These are phyloP conservation scores for Pterostichus madidus DNA, from an alignment of 2,888 invertebrate species.

Conservation along the genomic window DNA sequence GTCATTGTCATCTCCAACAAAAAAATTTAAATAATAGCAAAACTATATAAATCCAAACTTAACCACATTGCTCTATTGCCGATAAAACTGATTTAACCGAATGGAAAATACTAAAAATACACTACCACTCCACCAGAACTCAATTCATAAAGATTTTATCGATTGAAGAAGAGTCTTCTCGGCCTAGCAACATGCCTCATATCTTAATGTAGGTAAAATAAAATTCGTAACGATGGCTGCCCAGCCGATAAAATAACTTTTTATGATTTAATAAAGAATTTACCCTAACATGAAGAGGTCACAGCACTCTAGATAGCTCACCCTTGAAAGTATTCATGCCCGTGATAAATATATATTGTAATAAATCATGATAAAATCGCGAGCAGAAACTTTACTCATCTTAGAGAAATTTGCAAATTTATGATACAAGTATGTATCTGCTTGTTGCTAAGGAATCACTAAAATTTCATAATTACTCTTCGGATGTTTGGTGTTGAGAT, in stretches of 20 bases:
- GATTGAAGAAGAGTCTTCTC: not conserved
- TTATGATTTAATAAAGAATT: constrained; percentile 30
- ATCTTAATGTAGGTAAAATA: constrained; percentile 35
- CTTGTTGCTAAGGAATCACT: not conserved
- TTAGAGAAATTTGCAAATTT: constrained; percentile 9
- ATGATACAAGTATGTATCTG: not conserved
- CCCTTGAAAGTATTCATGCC: constrained; percentile 19
- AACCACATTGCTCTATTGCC: not conserved
- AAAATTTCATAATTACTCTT: not conserved
- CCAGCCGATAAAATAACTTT: constrained; percentile 2
- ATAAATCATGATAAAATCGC: constrained; percentile 25
- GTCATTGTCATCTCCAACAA: constrained; percentile 3
- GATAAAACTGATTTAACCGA: constrained; percentile 1
- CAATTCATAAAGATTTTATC: constrained; percentile 31
- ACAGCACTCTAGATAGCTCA: not conserved
- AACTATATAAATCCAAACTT: not conserved
- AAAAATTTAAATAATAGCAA: not conserved
- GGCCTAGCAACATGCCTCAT: not conserved
- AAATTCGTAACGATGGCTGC: constrained; percentile 1
- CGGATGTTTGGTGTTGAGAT: not conserved
- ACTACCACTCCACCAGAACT: not conserved
- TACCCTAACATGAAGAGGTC: constrained; percentile 24
- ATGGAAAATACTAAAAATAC: not conserved
- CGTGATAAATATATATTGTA: constrained; percentile 13
- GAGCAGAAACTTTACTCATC: constrained; percentile 16